Evolutionary conservation across 2,797 vertebrate genomes (phyloP).

Genomic region (Balearica regulorum): DNA sequence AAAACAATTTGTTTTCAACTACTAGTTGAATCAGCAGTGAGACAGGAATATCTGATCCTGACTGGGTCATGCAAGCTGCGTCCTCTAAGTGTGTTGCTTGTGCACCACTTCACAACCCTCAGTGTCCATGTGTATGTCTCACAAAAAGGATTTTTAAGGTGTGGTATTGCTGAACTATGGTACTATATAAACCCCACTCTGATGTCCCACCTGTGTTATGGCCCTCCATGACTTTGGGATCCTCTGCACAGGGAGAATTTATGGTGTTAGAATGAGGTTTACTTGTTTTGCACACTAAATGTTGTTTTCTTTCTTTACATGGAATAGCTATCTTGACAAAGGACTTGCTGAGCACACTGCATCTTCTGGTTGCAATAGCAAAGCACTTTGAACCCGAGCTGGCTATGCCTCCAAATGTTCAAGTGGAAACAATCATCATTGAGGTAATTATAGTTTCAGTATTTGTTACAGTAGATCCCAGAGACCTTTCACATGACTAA

Average conservation of each 20-base stretch:
- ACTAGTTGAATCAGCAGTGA: not conserved
- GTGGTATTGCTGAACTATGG: not conserved
- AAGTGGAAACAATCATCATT: constrained; percentile 81
- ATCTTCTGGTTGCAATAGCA: constrained; percentile 90
- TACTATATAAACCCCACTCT: not conserved
- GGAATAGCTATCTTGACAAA: constrained; percentile 86
- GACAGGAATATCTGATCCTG: not conserved
- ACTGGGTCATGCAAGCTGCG: not conserved
- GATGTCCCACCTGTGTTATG: not conserved
- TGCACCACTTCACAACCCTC: not conserved
- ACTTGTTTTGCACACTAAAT: not conserved
- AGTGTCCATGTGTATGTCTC: not conserved
- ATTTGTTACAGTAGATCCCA: not conserved
- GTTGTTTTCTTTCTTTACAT: not conserved
- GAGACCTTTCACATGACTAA: not conserved
- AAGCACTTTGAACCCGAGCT: constrained; percentile 81
- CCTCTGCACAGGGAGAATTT: not conserved
- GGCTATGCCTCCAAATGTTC: constrained; percentile 80
- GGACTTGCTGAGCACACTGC: constrained; percentile 88
- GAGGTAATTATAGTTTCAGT: constrained; percentile 75
- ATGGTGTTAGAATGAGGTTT: not conserved
- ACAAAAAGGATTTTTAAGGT: not conserved
- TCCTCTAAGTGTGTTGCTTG: not conserved
- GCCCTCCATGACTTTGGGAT: not conserved
- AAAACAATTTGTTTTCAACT: not conserved